Base-by-base conservation (phyloP, 1,140 invertebrate species). In the Bathynomus jamesi region DNA sequence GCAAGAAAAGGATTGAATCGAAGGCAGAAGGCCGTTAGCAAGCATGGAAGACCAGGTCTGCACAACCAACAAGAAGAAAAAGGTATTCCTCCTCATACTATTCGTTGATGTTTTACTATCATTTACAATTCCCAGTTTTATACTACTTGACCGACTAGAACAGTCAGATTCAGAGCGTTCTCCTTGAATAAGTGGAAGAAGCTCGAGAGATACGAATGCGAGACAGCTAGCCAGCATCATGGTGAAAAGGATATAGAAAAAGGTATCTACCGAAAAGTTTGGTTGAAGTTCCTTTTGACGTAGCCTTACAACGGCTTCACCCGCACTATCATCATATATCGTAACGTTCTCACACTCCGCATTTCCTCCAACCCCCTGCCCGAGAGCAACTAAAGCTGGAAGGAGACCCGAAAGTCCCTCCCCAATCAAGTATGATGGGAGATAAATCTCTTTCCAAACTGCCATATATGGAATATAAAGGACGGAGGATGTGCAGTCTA, bases 401-500 rank as follows among this genome's bases (percentile, higher is more conserved):
- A 96, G 78, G 70, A 97, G 89, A 0, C 94, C 93, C 80, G 93
- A 95, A 0, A 97, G 82, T 0, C 94, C 94, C 82, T 90, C 89
- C 3, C 89, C 89, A 24, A 90, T 82, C 72, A 89, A 86, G 78
- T 86, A 89, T 0, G 87, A 87, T 4, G 85, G 85, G 69, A 90
- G 81, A 78, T 89, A 96, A 21, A 89, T 86, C 76, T 88, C 80
- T 78, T 90, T 87, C 76, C 91, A 96, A 65, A 88, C 85, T 30
- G 91, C 87, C 89, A 97, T 91, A 80, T 91, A 96, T 0, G 94
- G 94, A 78, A 95, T 89, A 80, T 95, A 98, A 0, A 87, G 83
- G 28, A 97, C 94, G 0, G 94, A 95, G 75, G 93, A 95, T 0
- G 93, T 96, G 80, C 94, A 95, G 70, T 94, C 94, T 17, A 96